Evolutionary conservation across 2,888 invertebrate genomes (phyloP), one percentile per base, ranked within the genome.

Genomic region (Lasiommata megera): DNA sequence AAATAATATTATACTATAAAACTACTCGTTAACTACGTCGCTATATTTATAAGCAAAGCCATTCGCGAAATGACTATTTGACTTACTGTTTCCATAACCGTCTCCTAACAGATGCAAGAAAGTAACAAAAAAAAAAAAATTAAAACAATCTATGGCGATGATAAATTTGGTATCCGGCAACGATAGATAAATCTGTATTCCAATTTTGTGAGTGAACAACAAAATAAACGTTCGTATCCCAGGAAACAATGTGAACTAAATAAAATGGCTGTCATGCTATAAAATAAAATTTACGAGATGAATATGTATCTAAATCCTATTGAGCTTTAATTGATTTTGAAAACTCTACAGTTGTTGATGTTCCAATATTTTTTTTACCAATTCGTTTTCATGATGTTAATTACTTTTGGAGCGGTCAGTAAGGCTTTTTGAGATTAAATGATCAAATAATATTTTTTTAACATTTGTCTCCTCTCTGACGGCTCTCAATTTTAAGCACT

Each of bases 51-150:
- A 88, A 88, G 88, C 88, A 73, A 88, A 88, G 87, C 88, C 82
- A 84, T 75, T 80, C 84, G 82, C 83, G 80, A 86, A 73, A 84
- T 82, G 82, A 82, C 82, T 80, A 81, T 69, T 82, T 80, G 79
- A 90, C 90, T 90, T 90, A 90, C 90, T 90, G 90, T 89, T 90
- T 90, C 90, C 89, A 90, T 82, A 90, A 89, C 72, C 89, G 87
- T 90, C 90, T 89, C 88, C 90, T 90, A 90, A 87, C 88, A 85
- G 90, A 89, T 88, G 90, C 90, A 84, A 88, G 87, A 86, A 86
- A 79, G 80, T 84, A 88, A 88, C 82, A 86, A 81, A 88, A 31
- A 23, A 87, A 84, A 80, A 75, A 72, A 86, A 85, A 85, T 84
- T 80, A 81, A 84, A 84, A 83, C 81, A 82, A 82, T 78, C 69